Base-by-base conservation (phyloP, 2,888 invertebrate species). In the Cylloceria caligata region DNA sequence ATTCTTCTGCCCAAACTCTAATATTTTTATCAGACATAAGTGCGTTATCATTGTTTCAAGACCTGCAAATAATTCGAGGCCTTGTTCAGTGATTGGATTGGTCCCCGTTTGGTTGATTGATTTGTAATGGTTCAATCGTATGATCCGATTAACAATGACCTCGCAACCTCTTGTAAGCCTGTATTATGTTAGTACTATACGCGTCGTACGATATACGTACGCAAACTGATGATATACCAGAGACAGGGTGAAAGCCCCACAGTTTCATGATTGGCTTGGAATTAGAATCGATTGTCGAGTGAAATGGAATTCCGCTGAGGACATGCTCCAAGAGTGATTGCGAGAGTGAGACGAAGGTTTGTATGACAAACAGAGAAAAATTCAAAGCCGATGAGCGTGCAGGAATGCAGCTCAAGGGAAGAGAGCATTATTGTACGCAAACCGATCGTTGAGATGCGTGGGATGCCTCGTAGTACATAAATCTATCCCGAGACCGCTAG, bases 191-290 rank as follows among this genome's bases (percentile, higher is more conserved):
- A 39, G n/a, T n/a, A 27, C 47, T 47, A 45, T 45, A 71, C 36
- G n/a, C n/a, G 42, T 3, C 16, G 55, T 27, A 9, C 34, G 16
- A 67, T 24, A 57, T 42, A 19, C 3, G 16, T 42, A 55, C 9
- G 27, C 21, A 6, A 71, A 47, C 34, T 11, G 24, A 16, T 45
- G 45, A 45, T 52, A 42, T 27, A 81, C 16, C 27, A 13, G 34
- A 27, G 39, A 42, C n/a, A 34, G 30, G 45, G 30, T 6, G 42
- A 21, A 24, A 21, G 24, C 64, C 13, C 13, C 24, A 55, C 34
- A 71, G 60, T 42, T 55, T 73, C 36, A 77, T 84, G 77, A 87
- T 86, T 81, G 81, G 78, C 78, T 80, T 39, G 77, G 74, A 83
- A 83, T 86, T 83, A 71, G 69, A 71, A 65, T 62, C 75, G 82